phyloP scores from a whole-genome alignment of 37 sponge, comb jelly and placozoan species.

The Chondrosia reniformis region DNA sequence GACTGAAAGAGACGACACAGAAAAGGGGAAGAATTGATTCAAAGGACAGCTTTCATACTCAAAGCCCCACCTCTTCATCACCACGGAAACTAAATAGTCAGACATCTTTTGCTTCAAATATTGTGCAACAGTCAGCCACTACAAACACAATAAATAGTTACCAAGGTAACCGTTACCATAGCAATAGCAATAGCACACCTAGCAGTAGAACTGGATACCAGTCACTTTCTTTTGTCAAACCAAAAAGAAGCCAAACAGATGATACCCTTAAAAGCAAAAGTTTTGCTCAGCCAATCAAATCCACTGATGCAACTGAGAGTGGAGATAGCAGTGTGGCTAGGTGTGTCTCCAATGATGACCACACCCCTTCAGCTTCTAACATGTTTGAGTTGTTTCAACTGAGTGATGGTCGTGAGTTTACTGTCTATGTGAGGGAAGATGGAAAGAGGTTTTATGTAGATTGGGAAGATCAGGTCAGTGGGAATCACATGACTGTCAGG shows the following conservation, averaged over 20 bases:
- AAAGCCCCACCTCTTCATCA: no score
- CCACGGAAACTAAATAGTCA: no score
- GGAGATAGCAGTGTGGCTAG: background rate
- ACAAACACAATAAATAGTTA: no score
- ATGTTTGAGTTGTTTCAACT: constrained; percentile 64
- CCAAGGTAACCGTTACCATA: no score
- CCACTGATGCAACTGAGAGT: background rate
- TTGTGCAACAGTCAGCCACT: no score
- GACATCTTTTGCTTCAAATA: no score
- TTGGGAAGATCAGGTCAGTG: constrained; percentile 67
- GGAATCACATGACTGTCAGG: no score
- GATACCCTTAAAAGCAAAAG: background rate
- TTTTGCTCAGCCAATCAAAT: background rate
- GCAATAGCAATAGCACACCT: no score
- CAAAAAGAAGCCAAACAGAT: background rate
- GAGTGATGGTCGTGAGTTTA: constrained; percentile 50
- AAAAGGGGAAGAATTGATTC: no score
- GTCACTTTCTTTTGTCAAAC: background rate
- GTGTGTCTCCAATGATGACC: background rate
- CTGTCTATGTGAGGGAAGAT: constrained; percentile 70
- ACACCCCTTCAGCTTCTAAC: background rate
- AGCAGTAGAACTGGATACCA: no score
- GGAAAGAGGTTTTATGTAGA: constrained; percentile 78
- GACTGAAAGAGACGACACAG: no score
- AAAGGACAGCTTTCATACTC: no score